phyloP scores from a whole-genome alignment of 2,888 invertebrate genomes.

The Drosophila pseudotalamancana region DNA sequence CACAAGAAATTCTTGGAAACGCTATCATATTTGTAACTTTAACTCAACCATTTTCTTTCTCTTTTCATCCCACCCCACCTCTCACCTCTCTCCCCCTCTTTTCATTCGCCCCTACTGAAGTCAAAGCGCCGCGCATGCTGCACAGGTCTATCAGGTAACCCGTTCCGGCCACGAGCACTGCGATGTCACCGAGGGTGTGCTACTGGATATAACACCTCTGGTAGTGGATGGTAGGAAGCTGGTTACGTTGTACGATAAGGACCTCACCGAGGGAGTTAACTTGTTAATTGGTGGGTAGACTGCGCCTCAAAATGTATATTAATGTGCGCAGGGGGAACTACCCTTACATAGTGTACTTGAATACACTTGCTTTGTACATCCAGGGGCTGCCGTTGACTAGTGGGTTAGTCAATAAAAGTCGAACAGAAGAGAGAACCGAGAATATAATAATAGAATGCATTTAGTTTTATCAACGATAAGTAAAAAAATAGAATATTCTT shows the following conservation, averaged over 20 bases:
- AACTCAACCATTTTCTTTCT: constrained; percentile 1
- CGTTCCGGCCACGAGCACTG: constrained; percentile 89
- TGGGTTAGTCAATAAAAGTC: no score
- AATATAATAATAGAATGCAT: no score
- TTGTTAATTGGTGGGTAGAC: constrained; percentile 88
- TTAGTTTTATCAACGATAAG: no score
- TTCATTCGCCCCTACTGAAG: neutral
- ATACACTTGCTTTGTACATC: neutral
- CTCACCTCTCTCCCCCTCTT: neutral
- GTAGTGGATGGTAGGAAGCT: constrained; percentile 88
- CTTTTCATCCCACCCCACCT: neutral
- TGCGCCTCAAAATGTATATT: constrained; percentile 20
- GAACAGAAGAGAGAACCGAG: no score
- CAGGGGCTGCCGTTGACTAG: no score
- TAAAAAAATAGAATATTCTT: neutral
- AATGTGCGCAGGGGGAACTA: constrained; percentile 10
- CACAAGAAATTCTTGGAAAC: constrained; percentile 30
- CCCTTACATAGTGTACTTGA: neutral
- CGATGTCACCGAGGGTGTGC: constrained; percentile 89
- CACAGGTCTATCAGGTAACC: constrained; percentile 89
- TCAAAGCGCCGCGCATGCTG: constrained; percentile 85
- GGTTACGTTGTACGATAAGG: constrained; percentile 90
- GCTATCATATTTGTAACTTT: constrained; percentile 65
- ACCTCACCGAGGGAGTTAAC: constrained; percentile 90
- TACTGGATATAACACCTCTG: constrained; percentile 89